A percentile compares a stretch with the other conserved stretches of the same genome.
phyloP scores from a whole-genome alignment of 1,140 invertebrate genomes.

The Drosophila funebris region DNA sequence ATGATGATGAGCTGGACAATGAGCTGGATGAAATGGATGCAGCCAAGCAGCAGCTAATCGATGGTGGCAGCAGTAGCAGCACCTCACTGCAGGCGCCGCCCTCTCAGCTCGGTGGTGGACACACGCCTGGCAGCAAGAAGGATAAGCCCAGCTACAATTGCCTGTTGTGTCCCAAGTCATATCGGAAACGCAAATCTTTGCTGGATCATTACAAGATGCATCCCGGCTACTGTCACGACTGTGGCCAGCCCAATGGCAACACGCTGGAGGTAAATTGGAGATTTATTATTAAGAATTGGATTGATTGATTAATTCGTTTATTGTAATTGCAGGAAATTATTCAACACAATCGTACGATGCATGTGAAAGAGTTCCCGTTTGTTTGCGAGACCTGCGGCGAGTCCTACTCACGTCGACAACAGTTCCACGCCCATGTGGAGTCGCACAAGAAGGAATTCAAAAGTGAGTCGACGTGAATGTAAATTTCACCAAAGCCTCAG shows the following conservation, averaged over 20 bases:
- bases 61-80: constrained; percentile 80
- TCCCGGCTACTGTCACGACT: constrained; percentile 82
- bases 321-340: constrained; percentile 69
- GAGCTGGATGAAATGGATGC: constrained; percentile 74
- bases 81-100: constrained; percentile 76
- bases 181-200: constrained; percentile 78
- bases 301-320: background rate
- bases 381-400: constrained; percentile 83
- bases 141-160: constrained; percentile 81
- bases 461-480: constrained; percentile 82
- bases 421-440: constrained; percentile 82
- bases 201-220: constrained; percentile 83
- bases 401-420: constrained; percentile 80
- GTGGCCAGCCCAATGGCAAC: constrained; percentile 80
- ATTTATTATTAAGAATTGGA: no score
- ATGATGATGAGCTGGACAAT: constrained; percentile 76
- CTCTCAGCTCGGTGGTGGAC: constrained; percentile 49
- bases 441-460: constrained; percentile 83
- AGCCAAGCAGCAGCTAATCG: constrained; percentile 78
- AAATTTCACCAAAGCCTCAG: constrained; percentile 66
- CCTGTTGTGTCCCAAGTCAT: constrained; percentile 76
- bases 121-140: constrained; percentile 68
- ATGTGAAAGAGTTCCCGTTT: constrained; percentile 83
- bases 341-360: constrained; percentile 78
- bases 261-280: constrained; percentile 62